Base-by-base conservation (phyloP, 2,113 vertebrate genomes). In the Chaetodon trifascialis region DNA sequence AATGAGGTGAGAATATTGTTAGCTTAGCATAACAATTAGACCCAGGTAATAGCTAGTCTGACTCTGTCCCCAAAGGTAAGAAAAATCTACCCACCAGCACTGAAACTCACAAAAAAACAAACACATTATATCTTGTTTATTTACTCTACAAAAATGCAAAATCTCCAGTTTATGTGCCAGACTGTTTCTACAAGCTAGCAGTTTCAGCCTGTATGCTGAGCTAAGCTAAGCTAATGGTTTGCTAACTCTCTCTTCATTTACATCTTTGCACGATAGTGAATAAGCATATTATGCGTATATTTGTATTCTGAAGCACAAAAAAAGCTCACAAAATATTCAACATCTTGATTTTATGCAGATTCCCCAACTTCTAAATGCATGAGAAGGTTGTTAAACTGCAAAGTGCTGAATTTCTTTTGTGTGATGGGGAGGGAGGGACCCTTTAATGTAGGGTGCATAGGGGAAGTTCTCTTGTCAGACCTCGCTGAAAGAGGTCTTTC, bases 351-450 rank as follows among this genome's bases (percentile, higher is more conserved):
- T 0, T 10, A 36, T 16, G 14, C n/a, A 19, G 40, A 36, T 19
- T 16, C 6, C 16, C 10, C 12, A 15, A 2, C 21, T 17, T 54
- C 51, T 55, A 36, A 74, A 86, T 55, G 56, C 64, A 51, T 40
- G 68, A 84, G 69, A 79, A 88, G 73, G 78, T 54, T 77, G 82
- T 88, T 83, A 77, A 89, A 74, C 84, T 84, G 84, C 55, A 77
- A 79, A 73, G 80, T 59, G 55, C 62, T 83, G 75, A 1, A 59
- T 69, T 71, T 80, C 46, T 54, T 77, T 78, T 67, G 44, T 86
- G 67, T 72, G 59, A 66, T 68, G 71, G 34, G 68, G 73, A 76
- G 72, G 73, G 71, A 66, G 68, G 66, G 55, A 30, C 38, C 23
- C 12, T 36, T 60, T 10, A 68, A 15, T 34, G 59, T 23, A 63